Percentiles rank a stretch among this genome's conserved stretches.
phyloP scores from a whole-genome alignment of 2,888 invertebrate species.

The Troilus luridus region DNA sequence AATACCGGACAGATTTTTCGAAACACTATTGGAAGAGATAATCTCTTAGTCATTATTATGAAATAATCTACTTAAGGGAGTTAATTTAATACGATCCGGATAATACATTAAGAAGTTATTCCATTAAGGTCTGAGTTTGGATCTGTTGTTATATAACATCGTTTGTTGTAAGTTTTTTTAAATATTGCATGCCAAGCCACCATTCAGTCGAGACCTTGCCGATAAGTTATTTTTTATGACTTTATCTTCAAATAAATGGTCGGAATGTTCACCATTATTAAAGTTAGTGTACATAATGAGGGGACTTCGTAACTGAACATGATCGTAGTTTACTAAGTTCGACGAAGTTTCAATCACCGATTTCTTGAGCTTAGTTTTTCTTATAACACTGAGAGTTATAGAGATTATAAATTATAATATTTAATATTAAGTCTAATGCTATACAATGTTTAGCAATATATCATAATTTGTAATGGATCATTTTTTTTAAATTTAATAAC shows the following conservation, averaged over 20 bases:
- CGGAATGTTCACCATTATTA: not conserved
- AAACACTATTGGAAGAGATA: too few species aligned
- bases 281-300: not conserved
- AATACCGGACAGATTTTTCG: too few species aligned
- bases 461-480: too few species aligned
- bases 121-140: not conserved
- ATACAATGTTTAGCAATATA: too few species aligned
- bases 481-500: too few species aligned
- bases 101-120: not conserved
- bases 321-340: not conserved
- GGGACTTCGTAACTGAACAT: not conserved
- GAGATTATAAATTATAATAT: too few species aligned
- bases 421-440: too few species aligned
- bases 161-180: not conserved
- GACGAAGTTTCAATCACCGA: not conserved
- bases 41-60: not conserved
- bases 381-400: too few species aligned
- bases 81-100: not conserved
- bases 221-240: constrained; percentile 8
- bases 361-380: not conserved
- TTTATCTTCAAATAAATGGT: not conserved
- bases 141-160: not conserved
- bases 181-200: not conserved
- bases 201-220: not conserved
- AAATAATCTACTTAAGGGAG: not conserved